Evolutionary conservation across 2,113 vertebrate genomes (phyloP), one percentile per base, ranked within the genome.

Genomic region (Varanus salvator): DNA sequence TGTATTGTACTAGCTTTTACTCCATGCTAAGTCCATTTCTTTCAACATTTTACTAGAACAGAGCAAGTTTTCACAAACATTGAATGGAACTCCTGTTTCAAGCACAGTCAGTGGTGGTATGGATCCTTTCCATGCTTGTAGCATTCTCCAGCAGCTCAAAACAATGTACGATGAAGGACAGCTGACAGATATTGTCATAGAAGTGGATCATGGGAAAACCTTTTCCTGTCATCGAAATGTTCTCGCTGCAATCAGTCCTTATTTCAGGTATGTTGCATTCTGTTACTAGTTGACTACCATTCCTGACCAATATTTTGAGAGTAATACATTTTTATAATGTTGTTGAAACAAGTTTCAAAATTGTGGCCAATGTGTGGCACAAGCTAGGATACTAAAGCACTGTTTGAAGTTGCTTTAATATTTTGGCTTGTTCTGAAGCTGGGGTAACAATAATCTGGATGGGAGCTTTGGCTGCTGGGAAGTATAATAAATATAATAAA

Each of bases 181-280:
- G 96, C 97, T 99, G 97, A 99, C 99, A 89, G 99, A 99, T 96
- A 99, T 99, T 1, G 98, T 99, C 15, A 98, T 99, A 96, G 98
- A 99, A 96, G 98, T 99, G 97, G 99, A 99, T 97, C 98, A 98
- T 87, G 99, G 99, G 95, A 98, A 98, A 96, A 98, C 98, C 31
- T 99, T 99, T 93, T 98, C 99, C 85, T 99, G 99, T 96, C 99
- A 99, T 93, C 97, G 99, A 96, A 99, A 99, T 96, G 99, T 99
- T 91, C 98, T 99, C 95, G 99, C 99, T 94, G 98, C 99, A 90
- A 99, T 99, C 97, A 99, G 99, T 96, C 99, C 99, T 93, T 99
- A 99, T 91, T 99, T 99, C 98, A 98, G 98, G 98, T 99, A 97
- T 21, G 89, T 89, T 44, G 60, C 66, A 64, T 75, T 78, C 2